A percentile compares a stretch with the other conserved stretches of the same genome.
phyloP scores from a whole-genome alignment of 2,797 vertebrate species.

The Silurus aristotelis region DNA sequence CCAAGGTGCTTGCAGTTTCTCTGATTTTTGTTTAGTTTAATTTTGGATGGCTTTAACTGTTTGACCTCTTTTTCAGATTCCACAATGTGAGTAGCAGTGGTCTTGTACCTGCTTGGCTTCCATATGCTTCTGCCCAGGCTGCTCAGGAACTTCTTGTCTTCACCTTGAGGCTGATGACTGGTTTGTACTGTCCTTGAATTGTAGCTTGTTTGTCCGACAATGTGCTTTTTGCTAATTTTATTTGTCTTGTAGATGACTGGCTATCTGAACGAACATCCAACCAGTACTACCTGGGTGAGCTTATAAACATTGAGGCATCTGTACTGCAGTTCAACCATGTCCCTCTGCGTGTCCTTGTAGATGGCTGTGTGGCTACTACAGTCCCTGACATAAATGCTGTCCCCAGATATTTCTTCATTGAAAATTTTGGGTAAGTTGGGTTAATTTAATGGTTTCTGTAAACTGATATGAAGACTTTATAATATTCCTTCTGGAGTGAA shows the following conservation, averaged over 20 bases:
- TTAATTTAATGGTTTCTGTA: background rate
- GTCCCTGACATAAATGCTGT: constrained; percentile 47
- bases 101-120: constrained; percentile 63
- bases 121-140: constrained; percentile 30
- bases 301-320: constrained; percentile 43
- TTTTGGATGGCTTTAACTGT: background rate
- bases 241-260: constrained; percentile 37
- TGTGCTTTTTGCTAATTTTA: background rate
- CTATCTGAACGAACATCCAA: constrained; percentile 24
- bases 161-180: constrained; percentile 69
- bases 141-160: constrained; percentile 61
- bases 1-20: constrained; percentile 55
- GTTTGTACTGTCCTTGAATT: constrained; percentile 45
- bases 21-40: background rate
- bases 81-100: constrained; percentile 64
- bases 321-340: constrained; percentile 34
- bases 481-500: too few species aligned
- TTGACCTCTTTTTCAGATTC: constrained; percentile 55
- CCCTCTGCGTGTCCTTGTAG: constrained; percentile 42
- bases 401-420: constrained; percentile 45
- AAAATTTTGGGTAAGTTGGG: constrained; percentile 43
- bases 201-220: background rate
- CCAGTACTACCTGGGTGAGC: constrained; percentile 36
- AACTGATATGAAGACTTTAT: too few species aligned
- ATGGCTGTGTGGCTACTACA: constrained; percentile 60